These are phyloP conservation scores for Drosophila yooni DNA, from an alignment of 2,888 invertebrate species.

Conservation along the genomic window DNA sequence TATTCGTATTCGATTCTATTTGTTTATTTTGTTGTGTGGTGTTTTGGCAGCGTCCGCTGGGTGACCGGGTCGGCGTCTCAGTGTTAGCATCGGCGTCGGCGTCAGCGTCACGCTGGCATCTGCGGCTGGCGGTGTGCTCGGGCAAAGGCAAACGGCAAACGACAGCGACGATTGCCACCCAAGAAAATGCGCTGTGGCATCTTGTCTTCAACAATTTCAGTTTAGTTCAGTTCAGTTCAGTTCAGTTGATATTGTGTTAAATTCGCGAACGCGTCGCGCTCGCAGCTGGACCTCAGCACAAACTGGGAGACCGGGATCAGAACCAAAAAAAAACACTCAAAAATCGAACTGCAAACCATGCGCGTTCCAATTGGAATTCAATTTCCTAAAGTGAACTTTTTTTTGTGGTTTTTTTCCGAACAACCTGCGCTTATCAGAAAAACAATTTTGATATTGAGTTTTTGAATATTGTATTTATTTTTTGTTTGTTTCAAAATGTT, in stretches of 20 bases:
- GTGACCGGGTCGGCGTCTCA: conserved; percentile 72
- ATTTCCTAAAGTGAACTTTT: neutral
- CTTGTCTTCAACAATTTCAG: conserved; percentile 73
- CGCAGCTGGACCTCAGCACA: conserved; percentile 43
- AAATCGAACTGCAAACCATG: conserved; percentile 1
- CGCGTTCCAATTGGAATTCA: neutral
- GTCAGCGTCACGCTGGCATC: conserved; percentile 29
- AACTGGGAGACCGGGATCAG: conserved; percentile 8
- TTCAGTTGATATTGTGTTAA: conserved; percentile 78
- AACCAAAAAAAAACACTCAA: neutral
- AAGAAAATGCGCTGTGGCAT: conserved; percentile 74
- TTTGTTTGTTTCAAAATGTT: neutral
- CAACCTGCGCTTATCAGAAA: neutral
- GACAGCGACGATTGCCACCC: conserved; percentile 60
- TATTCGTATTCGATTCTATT: neutral
- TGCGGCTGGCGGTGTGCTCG: conserved; percentile 21
- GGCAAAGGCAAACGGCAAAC: conserved; percentile 18
- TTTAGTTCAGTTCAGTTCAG: conserved; percentile 29
- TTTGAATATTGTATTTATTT: neutral
- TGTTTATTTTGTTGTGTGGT: conserved; percentile 35
- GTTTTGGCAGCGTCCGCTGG: conserved; percentile 57
- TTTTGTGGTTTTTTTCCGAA: neutral
- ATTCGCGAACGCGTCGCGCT: conserved; percentile 80
- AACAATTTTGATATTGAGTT: neutral
- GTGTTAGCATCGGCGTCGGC: conserved; percentile 20